Evolutionary conservation across 2,888 invertebrate genomes (phyloP).

Genomic region (Suillia variegata): DNA sequence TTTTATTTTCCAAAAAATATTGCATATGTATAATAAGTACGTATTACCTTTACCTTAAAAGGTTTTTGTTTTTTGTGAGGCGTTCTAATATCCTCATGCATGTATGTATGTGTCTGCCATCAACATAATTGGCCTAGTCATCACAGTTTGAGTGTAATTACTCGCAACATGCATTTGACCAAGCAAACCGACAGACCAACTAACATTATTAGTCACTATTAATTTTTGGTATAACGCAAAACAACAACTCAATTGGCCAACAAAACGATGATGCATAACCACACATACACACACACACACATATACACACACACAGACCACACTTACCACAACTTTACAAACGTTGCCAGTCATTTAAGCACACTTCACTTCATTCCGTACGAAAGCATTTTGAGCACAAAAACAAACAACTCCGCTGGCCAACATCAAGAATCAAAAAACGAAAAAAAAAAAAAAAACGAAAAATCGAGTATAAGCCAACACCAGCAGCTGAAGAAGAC

Average conservation of each 20-base stretch:
- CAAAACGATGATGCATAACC: not conserved
- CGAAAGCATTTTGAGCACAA: not conserved
- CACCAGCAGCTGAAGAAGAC: conserved; percentile 12
- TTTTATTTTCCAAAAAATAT: too few species aligned
- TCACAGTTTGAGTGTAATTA: too few species aligned
- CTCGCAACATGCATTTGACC: too few species aligned
- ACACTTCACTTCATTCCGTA: not conserved
- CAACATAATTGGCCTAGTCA: too few species aligned
- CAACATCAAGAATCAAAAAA: conserved; percentile 5
- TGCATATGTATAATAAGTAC: too few species aligned
- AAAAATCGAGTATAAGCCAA: not conserved
- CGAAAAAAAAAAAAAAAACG: too few species aligned
- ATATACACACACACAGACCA: not conserved
- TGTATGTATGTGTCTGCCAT: too few species aligned
- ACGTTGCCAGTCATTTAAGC: not conserved
- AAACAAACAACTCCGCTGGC: too few species aligned
- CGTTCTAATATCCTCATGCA: too few species aligned
- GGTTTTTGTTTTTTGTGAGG: too few species aligned
- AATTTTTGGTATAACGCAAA: not conserved
- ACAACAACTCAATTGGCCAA: not conserved
- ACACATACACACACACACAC: not conserved
- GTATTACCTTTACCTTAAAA: too few species aligned
- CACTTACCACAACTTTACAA: not conserved
- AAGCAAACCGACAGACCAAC: too few species aligned
- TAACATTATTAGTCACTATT: not conserved